These are phyloP conservation scores for Athene noctua DNA, from an alignment of 2,113 vertebrate species.

Conservation along the genomic window DNA sequence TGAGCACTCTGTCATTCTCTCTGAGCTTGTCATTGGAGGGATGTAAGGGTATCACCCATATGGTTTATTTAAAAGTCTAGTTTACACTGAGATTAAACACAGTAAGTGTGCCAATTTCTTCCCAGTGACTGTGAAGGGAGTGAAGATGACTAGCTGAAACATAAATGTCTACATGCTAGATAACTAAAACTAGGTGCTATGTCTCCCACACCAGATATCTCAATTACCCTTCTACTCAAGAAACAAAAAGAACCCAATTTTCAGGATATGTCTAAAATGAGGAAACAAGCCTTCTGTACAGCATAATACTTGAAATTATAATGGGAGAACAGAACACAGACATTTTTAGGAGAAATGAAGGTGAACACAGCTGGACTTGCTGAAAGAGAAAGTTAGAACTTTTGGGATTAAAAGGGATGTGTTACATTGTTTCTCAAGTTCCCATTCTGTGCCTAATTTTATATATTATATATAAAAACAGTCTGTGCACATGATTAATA, in stretches of 20 bases:
- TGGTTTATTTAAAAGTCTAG: background rate
- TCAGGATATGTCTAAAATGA: background rate
- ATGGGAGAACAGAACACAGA: background rate
- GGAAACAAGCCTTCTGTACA: background rate
- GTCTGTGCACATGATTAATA: background rate
- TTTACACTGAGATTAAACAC: background rate
- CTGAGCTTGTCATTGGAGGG: background rate
- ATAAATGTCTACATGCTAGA: background rate
- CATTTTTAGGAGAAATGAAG: background rate
- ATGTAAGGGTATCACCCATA: background rate
- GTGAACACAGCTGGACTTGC: background rate
- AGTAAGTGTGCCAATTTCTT: background rate
- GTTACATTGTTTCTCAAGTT: background rate
- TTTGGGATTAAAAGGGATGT: background rate
- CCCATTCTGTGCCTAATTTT: background rate
- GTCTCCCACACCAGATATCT: background rate
- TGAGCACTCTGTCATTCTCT: background rate
- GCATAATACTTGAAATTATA: background rate
- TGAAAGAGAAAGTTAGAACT: background rate
- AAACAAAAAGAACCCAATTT: background rate
- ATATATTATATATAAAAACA: background rate
- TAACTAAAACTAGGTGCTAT: background rate
- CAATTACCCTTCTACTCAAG: background rate
- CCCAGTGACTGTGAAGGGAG: background rate
- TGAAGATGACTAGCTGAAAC: background rate